Conservation (phyloP, 2,797 vertebrate species). For the Characodon lateralis region DNA sequence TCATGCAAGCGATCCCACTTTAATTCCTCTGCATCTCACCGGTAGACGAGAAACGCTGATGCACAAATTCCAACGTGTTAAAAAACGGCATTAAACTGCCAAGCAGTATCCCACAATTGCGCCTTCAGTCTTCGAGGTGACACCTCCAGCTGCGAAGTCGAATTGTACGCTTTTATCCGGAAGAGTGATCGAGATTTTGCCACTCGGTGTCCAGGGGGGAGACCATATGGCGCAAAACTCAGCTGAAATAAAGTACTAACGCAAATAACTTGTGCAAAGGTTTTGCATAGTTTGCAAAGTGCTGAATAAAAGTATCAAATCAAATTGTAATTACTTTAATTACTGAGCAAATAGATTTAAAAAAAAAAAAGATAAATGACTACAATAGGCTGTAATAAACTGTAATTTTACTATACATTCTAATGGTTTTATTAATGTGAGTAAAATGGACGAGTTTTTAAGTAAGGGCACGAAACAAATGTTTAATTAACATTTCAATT, state of each 20-base stretch:
- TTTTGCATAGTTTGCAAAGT: conserved; percentile 12
- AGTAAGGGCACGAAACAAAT: not conserved
- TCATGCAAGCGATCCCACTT: conserved; percentile 57
- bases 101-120: conserved; percentile 55
- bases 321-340: conserved; percentile 15
- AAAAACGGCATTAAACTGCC: conserved; percentile 84
- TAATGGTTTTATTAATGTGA: not conserved
- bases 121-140: conserved; percentile 70
- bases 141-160: conserved; percentile 81
- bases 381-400: not conserved
- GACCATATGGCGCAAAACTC: conserved; percentile 64
- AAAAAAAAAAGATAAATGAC: not conserved
- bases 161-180: conserved; percentile 67
- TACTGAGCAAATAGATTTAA: too few relatives aligned
- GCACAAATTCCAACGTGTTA: conserved; percentile 86
- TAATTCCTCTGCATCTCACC: conserved; percentile 72
- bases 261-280: conserved; percentile 9
- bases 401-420: not conserved
- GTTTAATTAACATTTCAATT: conserved; percentile 68
- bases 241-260: conserved; percentile 11
- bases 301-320: conserved; percentile 9
- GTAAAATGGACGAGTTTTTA: not conserved
- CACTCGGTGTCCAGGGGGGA: conserved; percentile 57
- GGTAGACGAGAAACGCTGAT: conserved; percentile 73
- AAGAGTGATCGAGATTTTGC: conserved; percentile 59